A percentile compares a stretch with the other conserved stretches of the same genome.
phyloP scores from a whole-genome alignment of 2,888 invertebrate genomes.

The Sipha maydis region DNA sequence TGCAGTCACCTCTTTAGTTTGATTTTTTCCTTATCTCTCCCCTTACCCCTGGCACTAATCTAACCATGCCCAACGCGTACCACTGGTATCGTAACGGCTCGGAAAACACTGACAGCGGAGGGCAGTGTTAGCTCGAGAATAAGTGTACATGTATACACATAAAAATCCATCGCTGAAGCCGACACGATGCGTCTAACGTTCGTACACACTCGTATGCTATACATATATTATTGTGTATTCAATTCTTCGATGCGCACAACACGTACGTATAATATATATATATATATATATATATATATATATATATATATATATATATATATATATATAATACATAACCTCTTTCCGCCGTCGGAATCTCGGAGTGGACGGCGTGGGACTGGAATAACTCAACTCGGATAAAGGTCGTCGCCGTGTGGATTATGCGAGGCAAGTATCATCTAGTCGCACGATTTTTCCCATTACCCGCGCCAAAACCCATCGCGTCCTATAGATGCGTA shows the following conservation, averaged over 20 bases:
- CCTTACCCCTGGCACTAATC: no score
- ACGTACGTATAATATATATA: background rate
- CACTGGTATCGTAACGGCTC: no score
- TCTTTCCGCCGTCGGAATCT: background rate
- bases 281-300: no score
- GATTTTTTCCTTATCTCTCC: no score
- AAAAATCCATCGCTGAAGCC: background rate
- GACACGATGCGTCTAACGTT: background rate
- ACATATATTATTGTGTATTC: background rate
- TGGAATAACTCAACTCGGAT: conserved; percentile 33
- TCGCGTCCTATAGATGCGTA: background rate
- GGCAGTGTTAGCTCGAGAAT: background rate
- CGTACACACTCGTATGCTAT: background rate
- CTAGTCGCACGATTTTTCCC: conserved; percentile 27
- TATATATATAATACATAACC: background rate
- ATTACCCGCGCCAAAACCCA: conserved; percentile 18
- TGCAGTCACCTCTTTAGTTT: no score
- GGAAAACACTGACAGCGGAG: background rate
- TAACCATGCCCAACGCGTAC: no score
- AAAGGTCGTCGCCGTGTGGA: background rate
- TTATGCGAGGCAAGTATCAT: background rate
- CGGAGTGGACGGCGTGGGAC: background rate
- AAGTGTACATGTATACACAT: background rate
- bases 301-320: background rate
- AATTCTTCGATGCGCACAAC: background rate